phyloP scores from a whole-genome alignment of 1,140 invertebrate genomes.

The Sinonovacula constricta region DNA sequence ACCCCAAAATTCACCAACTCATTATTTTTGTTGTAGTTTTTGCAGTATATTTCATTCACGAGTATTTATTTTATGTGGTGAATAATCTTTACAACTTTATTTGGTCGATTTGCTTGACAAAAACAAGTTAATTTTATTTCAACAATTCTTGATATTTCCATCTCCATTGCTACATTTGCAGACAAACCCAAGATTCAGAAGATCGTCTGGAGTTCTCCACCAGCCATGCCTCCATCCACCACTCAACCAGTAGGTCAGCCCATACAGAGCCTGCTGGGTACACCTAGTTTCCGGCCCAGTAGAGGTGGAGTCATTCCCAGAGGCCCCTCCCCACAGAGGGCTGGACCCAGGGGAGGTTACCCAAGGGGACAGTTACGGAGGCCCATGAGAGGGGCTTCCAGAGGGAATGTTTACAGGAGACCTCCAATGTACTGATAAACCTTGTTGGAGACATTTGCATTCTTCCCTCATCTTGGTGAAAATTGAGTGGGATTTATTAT shows the following conservation, averaged over 20 bases:
- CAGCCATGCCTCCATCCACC: not conserved
- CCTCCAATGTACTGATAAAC: too few relatives aligned
- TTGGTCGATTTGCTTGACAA: not conserved
- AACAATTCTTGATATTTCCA: not conserved
- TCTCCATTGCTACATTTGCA: constrained; percentile 31
- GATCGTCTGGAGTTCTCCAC: constrained; percentile 59
- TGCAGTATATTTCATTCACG: not conserved
- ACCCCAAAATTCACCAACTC: not conserved
- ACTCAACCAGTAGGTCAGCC: constrained; percentile 38
- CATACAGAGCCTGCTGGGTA: too few relatives aligned
- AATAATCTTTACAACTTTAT: not conserved
- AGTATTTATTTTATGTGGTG: not conserved
- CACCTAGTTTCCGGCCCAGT: too few relatives aligned
- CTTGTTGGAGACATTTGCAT: too few relatives aligned
- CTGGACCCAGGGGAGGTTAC: too few relatives aligned
- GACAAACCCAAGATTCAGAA: constrained; percentile 67
- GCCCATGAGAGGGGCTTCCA: too few relatives aligned
- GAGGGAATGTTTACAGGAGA: too few relatives aligned
- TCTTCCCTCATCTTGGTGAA: too few relatives aligned
- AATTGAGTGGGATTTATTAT: too few relatives aligned
- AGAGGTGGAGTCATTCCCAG: too few relatives aligned
- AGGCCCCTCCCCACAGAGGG: too few relatives aligned
- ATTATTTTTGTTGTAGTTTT: not conserved
- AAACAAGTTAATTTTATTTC: not conserved
- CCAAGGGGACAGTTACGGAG: too few relatives aligned